phyloP scores from a whole-genome alignment of 2,113 vertebrate genomes.

The Sula dactylatra region DNA sequence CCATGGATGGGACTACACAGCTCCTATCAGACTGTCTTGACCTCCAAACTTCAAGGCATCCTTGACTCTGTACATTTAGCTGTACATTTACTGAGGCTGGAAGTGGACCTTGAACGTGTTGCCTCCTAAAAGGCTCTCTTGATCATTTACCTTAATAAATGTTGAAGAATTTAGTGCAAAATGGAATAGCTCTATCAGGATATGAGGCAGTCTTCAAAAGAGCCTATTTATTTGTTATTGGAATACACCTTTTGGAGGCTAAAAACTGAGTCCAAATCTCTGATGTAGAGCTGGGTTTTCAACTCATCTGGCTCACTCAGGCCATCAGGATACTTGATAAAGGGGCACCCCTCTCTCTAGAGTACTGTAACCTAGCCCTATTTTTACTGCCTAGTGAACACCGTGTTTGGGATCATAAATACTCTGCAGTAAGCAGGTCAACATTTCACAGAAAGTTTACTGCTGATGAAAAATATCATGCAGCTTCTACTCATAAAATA shows the following conservation, averaged over 20 bases:
- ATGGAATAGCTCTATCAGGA: not conserved
- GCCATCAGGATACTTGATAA: not conserved
- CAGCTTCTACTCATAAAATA: not conserved
- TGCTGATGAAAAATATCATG: not conserved
- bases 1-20: not conserved
- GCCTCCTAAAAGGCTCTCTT: not conserved
- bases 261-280: not conserved
- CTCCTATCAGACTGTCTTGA: not conserved
- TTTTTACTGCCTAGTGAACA: not conserved
- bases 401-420: not conserved
- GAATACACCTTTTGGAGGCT: not conserved
- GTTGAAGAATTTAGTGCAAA: not conserved
- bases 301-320: not conserved
- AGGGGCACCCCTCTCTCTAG: not conserved
- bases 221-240: not conserved
- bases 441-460: not conserved
- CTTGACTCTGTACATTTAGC: not conserved
- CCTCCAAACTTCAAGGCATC: not conserved
- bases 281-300: not conserved
- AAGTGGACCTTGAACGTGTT: not conserved
- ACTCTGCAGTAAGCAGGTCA: not conserved
- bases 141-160: not conserved
- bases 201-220: not conserved
- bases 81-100: not conserved
- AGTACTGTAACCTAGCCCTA: not conserved